phyloP scores from a whole-genome alignment of 2,888 invertebrate species.

The Drosophila subquinaria region DNA sequence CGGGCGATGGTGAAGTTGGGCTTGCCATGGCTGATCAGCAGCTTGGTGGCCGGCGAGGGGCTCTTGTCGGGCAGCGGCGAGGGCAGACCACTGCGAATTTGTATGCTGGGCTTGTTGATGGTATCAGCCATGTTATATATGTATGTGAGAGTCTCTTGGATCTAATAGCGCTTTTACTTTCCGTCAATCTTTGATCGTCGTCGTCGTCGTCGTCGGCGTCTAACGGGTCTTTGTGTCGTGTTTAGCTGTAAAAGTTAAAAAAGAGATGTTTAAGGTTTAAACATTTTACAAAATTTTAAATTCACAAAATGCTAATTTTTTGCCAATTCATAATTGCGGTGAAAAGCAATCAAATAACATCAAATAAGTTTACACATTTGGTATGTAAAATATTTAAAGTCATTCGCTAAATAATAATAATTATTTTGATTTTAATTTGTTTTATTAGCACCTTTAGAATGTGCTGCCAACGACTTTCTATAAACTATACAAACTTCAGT shows the following conservation, averaged over 20 bases:
- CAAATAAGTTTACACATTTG: constrained; percentile 20
- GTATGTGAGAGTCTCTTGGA: constrained; percentile 6
- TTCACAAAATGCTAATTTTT: constrained; percentile 50
- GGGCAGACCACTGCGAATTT: constrained; percentile 77
- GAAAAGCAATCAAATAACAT: constrained; percentile 36
- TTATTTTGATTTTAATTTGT: constrained; percentile 5
- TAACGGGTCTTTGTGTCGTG: constrained; percentile 60
- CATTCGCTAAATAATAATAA: constrained; percentile 12
- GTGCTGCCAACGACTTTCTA: constrained; percentile 45
- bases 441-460: constrained; percentile 39
- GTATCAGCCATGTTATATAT: constrained; percentile 79
- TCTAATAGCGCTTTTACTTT: constrained; percentile 70
- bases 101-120: constrained; percentile 82
- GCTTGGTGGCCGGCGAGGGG: constrained; percentile 83
- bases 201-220: constrained; percentile 21
- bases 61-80: constrained; percentile 78
- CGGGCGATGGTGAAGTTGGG: constrained; percentile 85
- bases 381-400: constrained; percentile 5
- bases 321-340: constrained; percentile 49
- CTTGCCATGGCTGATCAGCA: constrained; percentile 84
- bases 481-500: constrained; percentile 28
- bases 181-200: constrained; percentile 48
- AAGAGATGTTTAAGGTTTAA: constrained; percentile 24
- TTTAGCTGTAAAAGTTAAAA: constrained; percentile 54
- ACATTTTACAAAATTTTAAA: constrained; percentile 25